A percentile compares a stretch with the other conserved stretches of the same genome.
These are phyloP conservation scores for Adrianichthys oophorus DNA, from an alignment of 2,797 vertebrate genomes.

Conservation along the genomic window DNA sequence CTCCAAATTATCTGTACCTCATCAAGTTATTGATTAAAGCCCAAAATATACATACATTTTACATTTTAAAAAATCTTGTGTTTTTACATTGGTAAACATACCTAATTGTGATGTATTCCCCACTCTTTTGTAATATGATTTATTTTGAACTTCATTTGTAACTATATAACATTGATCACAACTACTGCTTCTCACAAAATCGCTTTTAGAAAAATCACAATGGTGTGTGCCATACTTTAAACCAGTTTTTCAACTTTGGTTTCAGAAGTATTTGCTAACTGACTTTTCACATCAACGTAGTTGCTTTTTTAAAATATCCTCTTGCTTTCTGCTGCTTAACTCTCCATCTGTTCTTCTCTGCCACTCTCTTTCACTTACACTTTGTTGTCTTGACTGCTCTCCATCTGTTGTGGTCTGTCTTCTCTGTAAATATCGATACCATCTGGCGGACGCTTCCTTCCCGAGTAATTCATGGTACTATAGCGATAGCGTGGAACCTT, in stretches of 20 bases:
- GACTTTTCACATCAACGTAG: neutral
- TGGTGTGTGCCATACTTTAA: neutral
- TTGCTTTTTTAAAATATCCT: slow-evolving; percentile 21
- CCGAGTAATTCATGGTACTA: slow-evolving; percentile 38
- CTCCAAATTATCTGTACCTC: too few relatives aligned
- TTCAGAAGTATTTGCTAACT: slow-evolving; percentile 13
- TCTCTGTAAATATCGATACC: slow-evolving; percentile 62
- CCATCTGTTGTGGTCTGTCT: slow-evolving; percentile 55
- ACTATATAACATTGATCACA: too few relatives aligned
- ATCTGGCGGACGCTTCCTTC: slow-evolving; percentile 57
- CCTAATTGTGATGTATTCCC: too few relatives aligned
- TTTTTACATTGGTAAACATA: too few relatives aligned
- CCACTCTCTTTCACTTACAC: slow-evolving; percentile 43
- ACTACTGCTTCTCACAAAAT: too few relatives aligned
- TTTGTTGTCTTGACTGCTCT: slow-evolving; percentile 36
- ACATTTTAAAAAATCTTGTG: too few relatives aligned
- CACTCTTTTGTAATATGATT: too few relatives aligned
- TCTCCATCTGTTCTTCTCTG: slow-evolving; percentile 52
- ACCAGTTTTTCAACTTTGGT: neutral
- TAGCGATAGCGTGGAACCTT: slow-evolving; percentile 27
- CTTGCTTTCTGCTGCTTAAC: slow-evolving; percentile 23
- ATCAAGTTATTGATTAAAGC: too few relatives aligned
- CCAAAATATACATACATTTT: too few relatives aligned
- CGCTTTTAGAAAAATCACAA: neutral
- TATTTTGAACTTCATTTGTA: too few relatives aligned